Evolutionary conservation across 2,113 vertebrate species (phyloP).

Genomic region (Erinaceus europaeus): DNA sequence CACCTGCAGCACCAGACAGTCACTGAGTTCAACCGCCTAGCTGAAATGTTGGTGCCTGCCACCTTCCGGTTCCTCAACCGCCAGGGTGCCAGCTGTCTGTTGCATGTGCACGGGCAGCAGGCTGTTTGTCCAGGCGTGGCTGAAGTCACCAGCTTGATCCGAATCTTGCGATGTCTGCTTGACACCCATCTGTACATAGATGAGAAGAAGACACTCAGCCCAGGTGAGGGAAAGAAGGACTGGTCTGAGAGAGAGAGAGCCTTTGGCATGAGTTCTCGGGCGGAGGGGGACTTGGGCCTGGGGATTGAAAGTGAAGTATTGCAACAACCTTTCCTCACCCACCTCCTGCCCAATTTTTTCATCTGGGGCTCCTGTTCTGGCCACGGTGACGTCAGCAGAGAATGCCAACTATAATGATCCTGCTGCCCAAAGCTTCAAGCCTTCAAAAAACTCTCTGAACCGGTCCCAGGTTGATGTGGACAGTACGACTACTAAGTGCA

Average conservation of each 20-base stretch:
- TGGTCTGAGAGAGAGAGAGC: not conserved
- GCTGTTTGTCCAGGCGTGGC: conserved; percentile 52
- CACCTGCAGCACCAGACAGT: conserved; percentile 72
- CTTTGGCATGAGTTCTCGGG: not conserved
- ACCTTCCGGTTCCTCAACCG: conserved; percentile 77
- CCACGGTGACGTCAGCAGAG: not conserved
- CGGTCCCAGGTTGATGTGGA: not conserved
- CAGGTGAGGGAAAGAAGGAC: conserved; percentile 34
- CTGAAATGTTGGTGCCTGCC: conserved; percentile 82
- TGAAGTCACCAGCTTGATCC: conserved; percentile 84
- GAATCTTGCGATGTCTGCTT: conserved; percentile 84
- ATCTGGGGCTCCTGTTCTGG: conserved; percentile 46
- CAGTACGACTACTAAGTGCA: not conserved
- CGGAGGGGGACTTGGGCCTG: not conserved
- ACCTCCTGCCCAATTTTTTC: not conserved
- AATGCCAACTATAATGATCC: not conserved
- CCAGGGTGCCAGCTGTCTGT: conserved; percentile 70
- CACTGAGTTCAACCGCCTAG: conserved; percentile 79
- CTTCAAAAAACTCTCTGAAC: conserved; percentile 12
- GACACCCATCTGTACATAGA: conserved; percentile 69
- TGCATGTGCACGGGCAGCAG: conserved; percentile 69
- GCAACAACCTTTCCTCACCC: not conserved
- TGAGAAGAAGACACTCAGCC: not conserved
- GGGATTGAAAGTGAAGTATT: not conserved
- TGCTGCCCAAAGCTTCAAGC: not conserved